Evolutionary conservation across 2,888 invertebrate genomes (phyloP).

Genomic region (Euzophera pinguis): DNA sequence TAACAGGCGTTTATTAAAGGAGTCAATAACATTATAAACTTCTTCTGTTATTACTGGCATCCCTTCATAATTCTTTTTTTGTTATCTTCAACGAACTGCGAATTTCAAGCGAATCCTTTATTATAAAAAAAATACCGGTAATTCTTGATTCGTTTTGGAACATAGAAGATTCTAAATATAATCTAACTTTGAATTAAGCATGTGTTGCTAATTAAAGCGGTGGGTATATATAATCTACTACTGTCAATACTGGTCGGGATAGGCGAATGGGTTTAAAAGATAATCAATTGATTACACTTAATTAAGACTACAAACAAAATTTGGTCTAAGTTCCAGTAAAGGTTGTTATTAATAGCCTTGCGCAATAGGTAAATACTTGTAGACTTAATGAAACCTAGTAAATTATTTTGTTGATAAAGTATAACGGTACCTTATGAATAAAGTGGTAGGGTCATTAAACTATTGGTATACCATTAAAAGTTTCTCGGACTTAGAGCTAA

Average conservation of each 20-base stretch:
- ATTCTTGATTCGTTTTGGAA: background rate
- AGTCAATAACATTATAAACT: no score
- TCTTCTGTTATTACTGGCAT: no score
- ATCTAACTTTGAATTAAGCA: conserved; percentile 19
- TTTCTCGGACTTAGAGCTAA: conserved; percentile 21
- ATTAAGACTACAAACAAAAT: conserved; percentile 16
- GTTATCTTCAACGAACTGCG: background rate
- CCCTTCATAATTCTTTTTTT: background rate
- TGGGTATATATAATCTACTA: conserved; percentile 24
- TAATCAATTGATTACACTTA: conserved; percentile 11
- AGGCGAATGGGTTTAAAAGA: conserved; percentile 24
- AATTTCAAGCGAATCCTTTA: background rate
- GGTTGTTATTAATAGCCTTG: background rate
- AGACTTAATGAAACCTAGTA: conserved; percentile 5
- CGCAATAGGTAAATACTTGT: background rate
- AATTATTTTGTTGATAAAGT: conserved; percentile 19
- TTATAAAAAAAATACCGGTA: background rate
- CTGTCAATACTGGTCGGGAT: conserved; percentile 37
- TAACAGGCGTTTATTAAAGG: no score
- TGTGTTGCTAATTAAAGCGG: conserved; percentile 31
- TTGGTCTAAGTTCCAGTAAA: background rate
- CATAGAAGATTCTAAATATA: conserved; percentile 12
- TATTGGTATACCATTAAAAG: conserved; percentile 25
- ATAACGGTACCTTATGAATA: conserved; percentile 21
- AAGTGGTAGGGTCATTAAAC: conserved; percentile 22